Base-by-base conservation (phyloP, 1,140 invertebrate species). In the Diachasma alloeum region DNA sequence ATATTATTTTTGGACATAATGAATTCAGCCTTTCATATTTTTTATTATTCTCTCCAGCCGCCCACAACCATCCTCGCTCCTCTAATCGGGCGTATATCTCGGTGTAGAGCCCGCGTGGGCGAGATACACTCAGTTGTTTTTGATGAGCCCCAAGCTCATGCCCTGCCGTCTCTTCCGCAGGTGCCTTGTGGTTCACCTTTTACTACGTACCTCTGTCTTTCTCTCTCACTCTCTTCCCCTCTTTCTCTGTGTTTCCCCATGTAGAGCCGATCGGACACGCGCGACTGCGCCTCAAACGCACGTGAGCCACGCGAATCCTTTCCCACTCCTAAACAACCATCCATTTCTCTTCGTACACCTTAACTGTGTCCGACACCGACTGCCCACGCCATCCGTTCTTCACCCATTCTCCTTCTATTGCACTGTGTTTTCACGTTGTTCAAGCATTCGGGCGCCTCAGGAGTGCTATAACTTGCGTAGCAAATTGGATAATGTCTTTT, bases 341-440 rank as follows among this genome's bases (percentile, higher is more conserved):
- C 24, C 24, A 63, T 63, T 63, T 63, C 24, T 63, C 59, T 63
- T 63, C 59, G 59, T 63, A 15, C 59, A 63, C 59, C 59, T 63
- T 63, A 63, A 63, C 59, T 63, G 59, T 63, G 59, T 26, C 59
- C 59, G 59, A 63, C 63, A 46, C 46, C 46, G 59, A 31, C 75
- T 74, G 71, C 80, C 81, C 81, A 82, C 81, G 78, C 80, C 77
- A 79, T 80, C 78, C 80, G 80, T 74, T 77, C 77, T 75, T 79
- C 72, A 68, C 1, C 77, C 72, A 69, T 74, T 78, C 77, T 78
- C 74, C 76, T 31, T 31, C 31, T 63, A 68, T 26, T 74, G 76
- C 76, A 53, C 63, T 56, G 48, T 42, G 68, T 77, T 73, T 63
- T 63, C 59, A 63, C 59, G 59, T 63, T 26, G 59, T 53, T 53